These are phyloP conservation scores for Diloba caeruleocephala DNA, from an alignment of 2,888 invertebrate species.

Conservation along the genomic window DNA sequence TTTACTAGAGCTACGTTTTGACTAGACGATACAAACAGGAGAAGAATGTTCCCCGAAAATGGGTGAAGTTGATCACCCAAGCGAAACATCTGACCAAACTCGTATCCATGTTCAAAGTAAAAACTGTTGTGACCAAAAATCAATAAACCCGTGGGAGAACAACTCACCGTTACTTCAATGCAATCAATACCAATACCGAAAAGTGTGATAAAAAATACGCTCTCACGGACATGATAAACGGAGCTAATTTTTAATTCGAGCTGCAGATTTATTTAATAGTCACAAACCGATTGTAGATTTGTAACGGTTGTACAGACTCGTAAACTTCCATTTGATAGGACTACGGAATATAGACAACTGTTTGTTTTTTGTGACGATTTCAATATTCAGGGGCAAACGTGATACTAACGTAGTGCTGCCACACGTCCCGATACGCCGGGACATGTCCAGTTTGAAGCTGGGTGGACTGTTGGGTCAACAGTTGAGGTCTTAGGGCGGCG, in stretches of 20 bases:
- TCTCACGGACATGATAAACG: slow-evolving; percentile 76
- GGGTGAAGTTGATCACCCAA: no score
- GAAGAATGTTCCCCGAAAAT: no score
- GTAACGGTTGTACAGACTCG: slow-evolving; percentile 63
- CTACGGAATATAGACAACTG: slow-evolving; percentile 31
- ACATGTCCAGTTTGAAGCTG: no score
- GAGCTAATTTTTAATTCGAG: slow-evolving; percentile 80
- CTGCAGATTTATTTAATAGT: slow-evolving; percentile 80
- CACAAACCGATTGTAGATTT: slow-evolving; percentile 75
- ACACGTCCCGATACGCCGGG: no score
- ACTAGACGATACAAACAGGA: no score
- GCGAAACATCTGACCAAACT: no score
- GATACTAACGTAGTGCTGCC: no score
- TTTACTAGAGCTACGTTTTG: no score
- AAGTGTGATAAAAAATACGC: slow-evolving; percentile 56
- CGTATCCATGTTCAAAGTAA: not conserved
- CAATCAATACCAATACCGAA: slow-evolving; percentile 51
- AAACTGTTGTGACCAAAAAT: slow-evolving; percentile 13
- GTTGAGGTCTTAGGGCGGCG: no score
- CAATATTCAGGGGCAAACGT: slow-evolving; percentile 20
- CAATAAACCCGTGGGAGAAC: slow-evolving; percentile 40
- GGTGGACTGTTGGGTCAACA: no score
- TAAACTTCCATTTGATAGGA: slow-evolving; percentile 64
- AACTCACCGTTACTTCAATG: slow-evolving; percentile 46
- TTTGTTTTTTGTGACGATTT: slow-evolving; percentile 46